Percentiles rank a stretch among this genome's conserved stretches.
phyloP scores from a whole-genome alignment of 2,797 vertebrate genomes.

The Amblyopsis hoosieri region DNA sequence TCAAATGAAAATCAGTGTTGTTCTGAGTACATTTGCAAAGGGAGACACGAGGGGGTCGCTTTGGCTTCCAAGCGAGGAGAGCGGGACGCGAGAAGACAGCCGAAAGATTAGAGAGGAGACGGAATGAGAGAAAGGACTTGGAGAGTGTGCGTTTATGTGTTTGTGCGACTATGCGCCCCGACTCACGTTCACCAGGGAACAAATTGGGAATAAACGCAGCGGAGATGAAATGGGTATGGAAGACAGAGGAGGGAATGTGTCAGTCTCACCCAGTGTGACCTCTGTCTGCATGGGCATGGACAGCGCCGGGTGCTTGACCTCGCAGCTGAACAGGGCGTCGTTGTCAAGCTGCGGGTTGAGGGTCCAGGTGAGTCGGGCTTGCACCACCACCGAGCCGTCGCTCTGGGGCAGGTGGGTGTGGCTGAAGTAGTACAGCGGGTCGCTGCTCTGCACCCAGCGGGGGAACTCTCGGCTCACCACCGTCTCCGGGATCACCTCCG shows the following conservation, averaged over 20 bases:
- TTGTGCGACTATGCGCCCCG: constrained; percentile 4
- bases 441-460: constrained; percentile 91
- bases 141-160: constrained; percentile 7
- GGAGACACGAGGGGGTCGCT: constrained; percentile 51
- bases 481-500: constrained; percentile 90
- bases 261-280: constrained; percentile 88
- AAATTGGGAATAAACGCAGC: constrained; percentile 13
- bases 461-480: constrained; percentile 97
- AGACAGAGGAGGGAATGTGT: background rate
- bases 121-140: constrained; percentile 12
- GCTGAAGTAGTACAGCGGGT: constrained; percentile 92
- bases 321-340: constrained; percentile 96
- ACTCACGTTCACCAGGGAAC: background rate
- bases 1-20: constrained; percentile 77
- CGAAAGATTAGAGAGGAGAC: constrained; percentile 29
- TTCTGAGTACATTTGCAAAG: constrained; percentile 71
- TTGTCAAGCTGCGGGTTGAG: constrained; percentile 97
- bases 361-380: constrained; percentile 95
- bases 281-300: constrained; percentile 99
- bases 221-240: background rate
- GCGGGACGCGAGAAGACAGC: constrained; percentile 30
- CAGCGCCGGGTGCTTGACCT: constrained; percentile 95
- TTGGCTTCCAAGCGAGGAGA: constrained; percentile 22
- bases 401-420: constrained; percentile 88
- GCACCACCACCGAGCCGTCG: constrained; percentile 92